phyloP scores from a whole-genome alignment of 2,797 vertebrate genomes.

The Anas bernieri region DNA sequence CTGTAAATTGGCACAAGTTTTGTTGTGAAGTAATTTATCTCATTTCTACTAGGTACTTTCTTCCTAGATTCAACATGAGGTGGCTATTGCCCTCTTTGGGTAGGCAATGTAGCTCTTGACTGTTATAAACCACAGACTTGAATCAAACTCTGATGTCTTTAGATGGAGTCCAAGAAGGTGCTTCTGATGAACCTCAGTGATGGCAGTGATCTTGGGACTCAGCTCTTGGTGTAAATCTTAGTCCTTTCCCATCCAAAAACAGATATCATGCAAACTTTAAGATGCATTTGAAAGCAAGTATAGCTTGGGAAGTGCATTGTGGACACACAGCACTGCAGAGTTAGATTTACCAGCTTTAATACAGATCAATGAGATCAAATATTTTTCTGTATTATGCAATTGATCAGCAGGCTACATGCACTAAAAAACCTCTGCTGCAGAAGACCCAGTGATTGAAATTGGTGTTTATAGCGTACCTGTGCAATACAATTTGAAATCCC shows the following conservation, averaged over 20 bases:
- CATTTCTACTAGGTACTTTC: neutral
- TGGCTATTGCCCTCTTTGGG: neutral
- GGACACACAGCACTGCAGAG: neutral
- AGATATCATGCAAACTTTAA: neutral
- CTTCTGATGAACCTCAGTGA: neutral
- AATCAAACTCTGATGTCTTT: neutral
- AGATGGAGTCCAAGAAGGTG: neutral
- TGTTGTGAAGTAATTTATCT: neutral
- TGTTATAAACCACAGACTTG: neutral
- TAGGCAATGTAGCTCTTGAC: neutral
- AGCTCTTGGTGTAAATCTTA: neutral
- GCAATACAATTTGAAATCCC: neutral
- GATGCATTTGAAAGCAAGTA: neutral
- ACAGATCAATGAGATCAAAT: neutral
- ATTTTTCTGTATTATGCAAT: neutral
- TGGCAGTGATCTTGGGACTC: neutral
- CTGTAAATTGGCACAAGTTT: neutral
- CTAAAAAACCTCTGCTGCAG: neutral
- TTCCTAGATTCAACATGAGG: neutral
- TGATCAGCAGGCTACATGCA: neutral
- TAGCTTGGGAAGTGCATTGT: neutral
- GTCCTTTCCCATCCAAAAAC: neutral
- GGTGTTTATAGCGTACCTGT: neutral
- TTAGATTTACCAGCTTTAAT: neutral
- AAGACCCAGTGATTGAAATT: neutral